Evolutionary conservation across 2,888 invertebrate species (phyloP), one percentile per base, ranked within the genome.

Genomic region (Tenthredo livida): DNA sequence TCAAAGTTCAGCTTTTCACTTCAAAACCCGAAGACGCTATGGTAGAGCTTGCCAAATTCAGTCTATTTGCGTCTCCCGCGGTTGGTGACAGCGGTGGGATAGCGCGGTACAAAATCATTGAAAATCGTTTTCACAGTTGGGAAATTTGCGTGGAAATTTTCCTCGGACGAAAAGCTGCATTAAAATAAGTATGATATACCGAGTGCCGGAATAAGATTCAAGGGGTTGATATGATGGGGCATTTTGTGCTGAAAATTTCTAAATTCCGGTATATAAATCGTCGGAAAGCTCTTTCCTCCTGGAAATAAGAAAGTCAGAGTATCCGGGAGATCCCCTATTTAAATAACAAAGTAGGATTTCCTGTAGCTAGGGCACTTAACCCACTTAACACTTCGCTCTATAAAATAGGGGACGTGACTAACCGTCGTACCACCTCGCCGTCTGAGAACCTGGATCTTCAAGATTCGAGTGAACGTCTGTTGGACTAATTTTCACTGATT

Each of bases 301-400:
- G 77, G 10, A 37, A 33, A 58, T 50, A 40, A 80, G 40, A 37
- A 61, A 70, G 33, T 21, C 17, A 50, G 47, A 80, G 21, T 33
- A 4, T 70, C 70, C 17, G 17, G 40, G 21, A 80, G 61, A 78
- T 72, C 54, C 33, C 21, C 25, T 40, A 67, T 61, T 80, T 61
- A 29, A 80, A 80, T 61, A 58, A 58, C 58, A 58, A 61, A 80
- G 80, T 61, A 61, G 58, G 50, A 77, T 77, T 77, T 77, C 33
- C 54, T 54, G 50, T n/a, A 77, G 25, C 54, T 29, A 40, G n/a
- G 77, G 54, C 29, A 80, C 58, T 80, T 58, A 80, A 61, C 61
- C 61, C 58, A 61, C 25, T 80, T 50, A 58, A 80, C 61, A 80
- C 21, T 58, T 58, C 2, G 43, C 29, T 37, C 80, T n/a, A 37